These are phyloP conservation scores for Polylopha cassiicola DNA, from an alignment of 2,888 invertebrate species.

Conservation along the genomic window DNA sequence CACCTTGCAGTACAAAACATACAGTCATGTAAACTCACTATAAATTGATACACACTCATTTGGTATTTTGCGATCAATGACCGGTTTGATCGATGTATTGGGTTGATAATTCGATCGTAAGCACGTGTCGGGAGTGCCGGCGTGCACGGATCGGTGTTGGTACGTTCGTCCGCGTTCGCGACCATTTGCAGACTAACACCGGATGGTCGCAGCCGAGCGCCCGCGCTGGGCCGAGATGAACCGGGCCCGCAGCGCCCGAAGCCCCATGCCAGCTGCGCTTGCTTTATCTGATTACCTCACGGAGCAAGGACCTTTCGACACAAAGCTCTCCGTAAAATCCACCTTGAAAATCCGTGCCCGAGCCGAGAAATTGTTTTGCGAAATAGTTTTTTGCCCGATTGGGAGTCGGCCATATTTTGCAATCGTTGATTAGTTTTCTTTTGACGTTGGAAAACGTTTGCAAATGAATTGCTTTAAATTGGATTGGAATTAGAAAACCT, in stretches of 20 bases:
- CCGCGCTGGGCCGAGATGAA: constrained; percentile 51
- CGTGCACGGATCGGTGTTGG: constrained; percentile 29
- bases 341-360: constrained; percentile 62
- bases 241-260: constrained; percentile 40
- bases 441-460: constrained; percentile 9
- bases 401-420: constrained; percentile 13
- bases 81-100: constrained; percentile 27
- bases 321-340: constrained; percentile 67
- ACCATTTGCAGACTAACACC: constrained; percentile 57
- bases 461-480: constrained; percentile 21
- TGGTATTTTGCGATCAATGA: constrained; percentile 32
- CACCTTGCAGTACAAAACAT: constrained; percentile 3
- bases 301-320: constrained; percentile 74
- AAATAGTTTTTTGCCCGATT: constrained; percentile 23
- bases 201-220: constrained; percentile 31
- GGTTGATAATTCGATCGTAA: constrained; percentile 26
- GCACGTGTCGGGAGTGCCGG: constrained; percentile 30
- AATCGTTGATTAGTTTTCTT: constrained; percentile 28
- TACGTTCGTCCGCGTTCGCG: constrained; percentile 65
- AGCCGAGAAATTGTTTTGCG: constrained; percentile 53
- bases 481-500: constrained; percentile 19
- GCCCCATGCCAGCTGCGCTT: constrained; percentile 56
- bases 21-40: neutral
- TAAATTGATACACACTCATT: constrained; percentile 8
- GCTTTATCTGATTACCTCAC: constrained; percentile 70